A percentile compares a stretch with the other conserved stretches of the same genome.
phyloP scores from a whole-genome alignment of 2,113 vertebrate genomes.

The Leptosomus discolor region DNA sequence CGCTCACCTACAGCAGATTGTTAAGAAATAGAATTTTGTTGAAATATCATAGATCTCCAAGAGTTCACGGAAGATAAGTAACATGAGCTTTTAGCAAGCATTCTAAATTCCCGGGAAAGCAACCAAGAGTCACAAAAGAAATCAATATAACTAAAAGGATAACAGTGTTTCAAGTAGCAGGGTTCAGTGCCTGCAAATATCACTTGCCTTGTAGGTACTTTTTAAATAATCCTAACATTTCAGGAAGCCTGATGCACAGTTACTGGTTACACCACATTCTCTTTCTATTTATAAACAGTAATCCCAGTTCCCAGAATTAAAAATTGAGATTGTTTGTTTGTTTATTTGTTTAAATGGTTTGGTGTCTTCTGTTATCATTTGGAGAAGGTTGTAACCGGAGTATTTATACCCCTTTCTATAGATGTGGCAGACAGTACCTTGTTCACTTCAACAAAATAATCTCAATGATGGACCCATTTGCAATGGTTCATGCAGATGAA shows the following conservation, averaged over 20 bases:
- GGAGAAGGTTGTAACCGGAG: background rate
- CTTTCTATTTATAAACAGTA: background rate
- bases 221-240: background rate
- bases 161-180: background rate
- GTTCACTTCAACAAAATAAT: background rate
- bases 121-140: constrained; percentile 21
- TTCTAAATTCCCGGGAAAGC: background rate
- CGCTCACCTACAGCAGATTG: background rate
- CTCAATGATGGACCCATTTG: background rate
- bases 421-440: background rate
- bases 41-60: background rate
- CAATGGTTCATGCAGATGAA: background rate
- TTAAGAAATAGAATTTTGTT: background rate
- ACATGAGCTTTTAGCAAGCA: background rate
- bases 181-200: constrained; percentile 5
- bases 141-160: constrained; percentile 26
- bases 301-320: background rate
- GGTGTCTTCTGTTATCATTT: background rate
- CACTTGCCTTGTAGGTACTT: background rate
- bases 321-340: background rate
- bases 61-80: constrained; percentile 15
- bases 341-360: background rate
- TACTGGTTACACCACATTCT: background rate
- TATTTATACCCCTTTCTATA: background rate
- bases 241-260: background rate